Evolutionary conservation across 2,888 invertebrate genomes (phyloP).

Genomic region (Noctuana brunneofusca): DNA sequence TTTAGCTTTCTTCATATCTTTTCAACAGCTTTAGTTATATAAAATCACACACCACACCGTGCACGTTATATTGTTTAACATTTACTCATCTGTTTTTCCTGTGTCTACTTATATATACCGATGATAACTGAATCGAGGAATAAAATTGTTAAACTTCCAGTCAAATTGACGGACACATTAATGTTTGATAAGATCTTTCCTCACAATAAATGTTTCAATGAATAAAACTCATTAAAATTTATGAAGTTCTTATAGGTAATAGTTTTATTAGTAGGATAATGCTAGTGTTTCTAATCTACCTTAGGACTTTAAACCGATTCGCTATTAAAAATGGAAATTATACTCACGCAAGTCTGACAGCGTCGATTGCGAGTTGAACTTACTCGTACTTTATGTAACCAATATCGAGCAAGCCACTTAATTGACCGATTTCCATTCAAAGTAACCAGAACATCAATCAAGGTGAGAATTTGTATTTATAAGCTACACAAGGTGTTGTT

Average conservation of each 20-base stretch:
- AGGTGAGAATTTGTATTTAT: slow-evolving; percentile 7
- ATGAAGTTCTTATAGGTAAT: neutral
- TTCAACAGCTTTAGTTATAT: no score
- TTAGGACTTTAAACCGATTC: neutral
- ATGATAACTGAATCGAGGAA: neutral
- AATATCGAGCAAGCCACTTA: slow-evolving; percentile 21
- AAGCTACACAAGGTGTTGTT: neutral
- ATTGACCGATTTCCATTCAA: slow-evolving; percentile 18
- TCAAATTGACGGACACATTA: slow-evolving; percentile 1
- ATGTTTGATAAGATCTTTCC: slow-evolving; percentile 3
- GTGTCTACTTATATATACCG: no score
- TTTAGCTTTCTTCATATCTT: no score
- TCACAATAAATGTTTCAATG: slow-evolving; percentile 4
- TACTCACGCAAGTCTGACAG: slow-evolving; percentile 13
- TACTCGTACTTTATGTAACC: no score
- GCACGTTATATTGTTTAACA: no score
- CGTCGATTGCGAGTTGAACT: slow-evolving; percentile 1
- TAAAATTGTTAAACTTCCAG: slow-evolving; percentile 1
- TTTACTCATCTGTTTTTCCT: no score
- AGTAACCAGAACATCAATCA: slow-evolving; percentile 13
- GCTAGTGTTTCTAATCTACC: slow-evolving; percentile 3
- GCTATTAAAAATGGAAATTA: slow-evolving; percentile 7
- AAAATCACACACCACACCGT: no score
- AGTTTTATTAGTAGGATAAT: slow-evolving; percentile 5
- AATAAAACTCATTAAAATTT: slow-evolving; percentile 11